Evolutionary conservation across 2,113 vertebrate genomes (phyloP).

Genomic region (Erinaceus europaeus): DNA sequence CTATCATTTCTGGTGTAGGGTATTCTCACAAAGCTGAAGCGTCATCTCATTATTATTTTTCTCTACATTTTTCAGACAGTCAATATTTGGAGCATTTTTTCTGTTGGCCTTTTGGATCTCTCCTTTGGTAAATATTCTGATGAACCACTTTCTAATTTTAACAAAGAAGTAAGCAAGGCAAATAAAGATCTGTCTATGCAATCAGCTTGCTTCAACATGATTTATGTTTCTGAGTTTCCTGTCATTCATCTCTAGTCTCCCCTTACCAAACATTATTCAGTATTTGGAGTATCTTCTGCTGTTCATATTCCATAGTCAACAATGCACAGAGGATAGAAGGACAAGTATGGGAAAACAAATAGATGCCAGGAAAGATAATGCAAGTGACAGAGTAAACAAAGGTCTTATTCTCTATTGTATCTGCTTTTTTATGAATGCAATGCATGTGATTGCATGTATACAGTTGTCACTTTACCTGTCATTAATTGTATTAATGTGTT

Average conservation of each 20-base stretch:
- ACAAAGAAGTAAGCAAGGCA: background rate
- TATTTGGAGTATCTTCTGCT: background rate
- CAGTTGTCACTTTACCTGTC: background rate
- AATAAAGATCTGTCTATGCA: background rate
- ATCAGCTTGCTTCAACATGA: background rate
- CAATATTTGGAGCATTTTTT: too few relatives aligned
- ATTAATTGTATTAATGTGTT: background rate
- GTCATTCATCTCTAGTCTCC: background rate
- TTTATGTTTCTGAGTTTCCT: background rate
- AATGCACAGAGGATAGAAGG: slow-evolving; percentile 4
- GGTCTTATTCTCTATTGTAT: too few relatives aligned
- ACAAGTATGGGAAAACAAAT: background rate
- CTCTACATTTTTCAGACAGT: too few relatives aligned
- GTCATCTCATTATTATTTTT: too few relatives aligned
- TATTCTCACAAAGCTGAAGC: too few relatives aligned
- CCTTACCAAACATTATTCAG: background rate
- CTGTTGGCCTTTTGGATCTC: too few relatives aligned
- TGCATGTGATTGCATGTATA: too few relatives aligned
- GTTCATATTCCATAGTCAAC: background rate
- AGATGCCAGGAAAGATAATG: background rate
- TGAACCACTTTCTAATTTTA: too few relatives aligned
- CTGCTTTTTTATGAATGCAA: too few relatives aligned
- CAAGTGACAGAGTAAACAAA: too few relatives aligned
- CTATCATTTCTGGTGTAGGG: too few relatives aligned
- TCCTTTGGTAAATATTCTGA: too few relatives aligned